phyloP scores from a whole-genome alignment of 2,888 invertebrate genomes.

The Lamellibrachia satsuma region DNA sequence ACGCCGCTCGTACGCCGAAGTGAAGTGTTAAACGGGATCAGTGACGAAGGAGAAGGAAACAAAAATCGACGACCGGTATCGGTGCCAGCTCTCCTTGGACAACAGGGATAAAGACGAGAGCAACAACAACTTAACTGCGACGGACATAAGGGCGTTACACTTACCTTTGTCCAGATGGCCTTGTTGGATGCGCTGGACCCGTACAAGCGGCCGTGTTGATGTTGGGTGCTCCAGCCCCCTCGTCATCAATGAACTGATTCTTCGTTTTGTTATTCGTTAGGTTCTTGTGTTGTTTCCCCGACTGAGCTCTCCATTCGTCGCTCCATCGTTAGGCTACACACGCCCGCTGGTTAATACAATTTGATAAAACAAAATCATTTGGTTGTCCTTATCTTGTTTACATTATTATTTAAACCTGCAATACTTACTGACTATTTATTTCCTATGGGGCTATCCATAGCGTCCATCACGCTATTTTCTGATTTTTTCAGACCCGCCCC shows the following conservation, averaged over 20 bases:
- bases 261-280: neutral
- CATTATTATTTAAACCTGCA: too few species aligned
- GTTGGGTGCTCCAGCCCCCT: neutral
- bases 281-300: neutral
- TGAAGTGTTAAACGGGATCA: too few species aligned
- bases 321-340: neutral
- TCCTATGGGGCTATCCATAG: too few species aligned
- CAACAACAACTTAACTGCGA: neutral
- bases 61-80: too few species aligned
- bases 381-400: too few species aligned
- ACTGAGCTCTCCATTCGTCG: neutral
- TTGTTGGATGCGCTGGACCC: neutral
- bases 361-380: too few species aligned
- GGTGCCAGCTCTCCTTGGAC: too few species aligned
- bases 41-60: too few species aligned
- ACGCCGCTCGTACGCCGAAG: constrained; percentile 21
- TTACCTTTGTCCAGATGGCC: neutral
- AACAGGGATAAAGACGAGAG: neutral
- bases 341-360: neutral
- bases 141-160: neutral
- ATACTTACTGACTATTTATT: too few species aligned
- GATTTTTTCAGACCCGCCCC: too few species aligned
- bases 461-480: too few species aligned
- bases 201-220: neutral
- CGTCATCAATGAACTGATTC: neutral